Evolutionary conservation across 37 sponge, comb jelly and placozoan species (phyloP), one percentile per base, ranked within the genome.

Genomic region (Halichondria panicea): DNA sequence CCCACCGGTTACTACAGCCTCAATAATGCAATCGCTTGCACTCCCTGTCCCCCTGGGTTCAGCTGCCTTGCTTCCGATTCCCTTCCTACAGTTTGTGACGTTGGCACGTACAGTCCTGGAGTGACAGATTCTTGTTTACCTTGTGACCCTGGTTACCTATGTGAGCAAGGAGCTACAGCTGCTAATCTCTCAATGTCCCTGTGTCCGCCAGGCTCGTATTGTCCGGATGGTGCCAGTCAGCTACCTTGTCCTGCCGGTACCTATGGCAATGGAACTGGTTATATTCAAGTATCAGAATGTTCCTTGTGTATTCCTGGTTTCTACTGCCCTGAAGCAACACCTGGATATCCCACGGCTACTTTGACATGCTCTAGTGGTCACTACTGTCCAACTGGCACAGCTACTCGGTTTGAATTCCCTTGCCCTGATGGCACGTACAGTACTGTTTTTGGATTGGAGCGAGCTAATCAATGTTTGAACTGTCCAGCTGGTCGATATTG

Each of bases 401-500:
- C 60, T 24, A 24, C 60, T n/a, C 12, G 12, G 60, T 58, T 58
- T 58, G 60, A 58, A 22, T n/a, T 25, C n/a, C 60, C 60, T 58
- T 58, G 60, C 25, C 60, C 60, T 24, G 60, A 58, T 58, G 60
- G 60, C 12, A 58, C 60, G 8, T 58, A n/a, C n/a, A 65, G 66
- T 37, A 65, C 66, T 35, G 35, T 22, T 9, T 30, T 65, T 36
- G 66, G 66, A 38, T 22, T 65, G 36, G 22, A 65, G 22, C 9
- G 66, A 65, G 38, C 30, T n/a, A 40, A 65, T 65, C 66, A 65
- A 40, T 65, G 66, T 22, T 35, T 65, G 35, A 22, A 36, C 9
- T 65, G 66, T 35, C 66, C 66, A 9, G 40, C 66, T 38, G 66
- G 66, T n/a, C 30, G 40, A 22, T 65, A n/a, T 22, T 65, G 66